These are phyloP conservation scores for Symphodus melops DNA, from an alignment of 2,113 vertebrate genomes.

Conservation along the genomic window DNA sequence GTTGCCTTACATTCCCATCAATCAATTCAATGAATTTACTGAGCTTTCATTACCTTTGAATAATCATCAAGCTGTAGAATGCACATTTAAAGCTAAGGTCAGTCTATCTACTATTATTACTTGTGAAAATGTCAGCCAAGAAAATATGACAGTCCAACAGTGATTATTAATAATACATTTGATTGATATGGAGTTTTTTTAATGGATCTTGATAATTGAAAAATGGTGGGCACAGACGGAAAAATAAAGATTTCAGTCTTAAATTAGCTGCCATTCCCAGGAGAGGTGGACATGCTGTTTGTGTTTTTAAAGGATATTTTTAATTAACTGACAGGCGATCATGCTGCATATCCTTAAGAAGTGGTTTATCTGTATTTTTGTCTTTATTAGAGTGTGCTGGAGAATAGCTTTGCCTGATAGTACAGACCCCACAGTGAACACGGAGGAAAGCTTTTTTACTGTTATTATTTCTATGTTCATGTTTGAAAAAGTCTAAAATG, in stretches of 20 bases:
- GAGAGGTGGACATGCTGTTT: slow-evolving; percentile 35
- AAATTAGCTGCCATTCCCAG: slow-evolving; percentile 19
- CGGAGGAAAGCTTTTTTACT: slow-evolving; percentile 49
- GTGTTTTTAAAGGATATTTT: slow-evolving; percentile 35
- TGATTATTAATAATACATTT: slow-evolving; percentile 9
- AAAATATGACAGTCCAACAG: background rate
- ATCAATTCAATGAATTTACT: background rate
- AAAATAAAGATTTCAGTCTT: slow-evolving; percentile 11
- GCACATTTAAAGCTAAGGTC: background rate
- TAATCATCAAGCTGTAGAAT: slow-evolving; percentile 15
- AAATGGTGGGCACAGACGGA: background rate
- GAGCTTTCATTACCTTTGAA: background rate
- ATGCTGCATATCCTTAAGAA: slow-evolving; percentile 12
- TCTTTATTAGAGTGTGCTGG: slow-evolving; percentile 45
- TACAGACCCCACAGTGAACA: slow-evolving; percentile 36
- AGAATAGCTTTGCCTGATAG: slow-evolving; percentile 55
- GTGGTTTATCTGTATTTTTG: slow-evolving; percentile 27
- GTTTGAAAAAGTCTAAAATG: slow-evolving; percentile 61
- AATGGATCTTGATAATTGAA: background rate
- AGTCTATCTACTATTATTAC: too few relatives aligned
- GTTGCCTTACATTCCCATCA: background rate
- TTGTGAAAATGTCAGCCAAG: too few relatives aligned
- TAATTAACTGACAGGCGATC: slow-evolving; percentile 44
- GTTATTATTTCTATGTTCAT: slow-evolving; percentile 72
- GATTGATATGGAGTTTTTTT: background rate